Evolutionary conservation across 2,113 vertebrate species (phyloP).

Genomic region (Ictidomys tridecemlineatus): DNA sequence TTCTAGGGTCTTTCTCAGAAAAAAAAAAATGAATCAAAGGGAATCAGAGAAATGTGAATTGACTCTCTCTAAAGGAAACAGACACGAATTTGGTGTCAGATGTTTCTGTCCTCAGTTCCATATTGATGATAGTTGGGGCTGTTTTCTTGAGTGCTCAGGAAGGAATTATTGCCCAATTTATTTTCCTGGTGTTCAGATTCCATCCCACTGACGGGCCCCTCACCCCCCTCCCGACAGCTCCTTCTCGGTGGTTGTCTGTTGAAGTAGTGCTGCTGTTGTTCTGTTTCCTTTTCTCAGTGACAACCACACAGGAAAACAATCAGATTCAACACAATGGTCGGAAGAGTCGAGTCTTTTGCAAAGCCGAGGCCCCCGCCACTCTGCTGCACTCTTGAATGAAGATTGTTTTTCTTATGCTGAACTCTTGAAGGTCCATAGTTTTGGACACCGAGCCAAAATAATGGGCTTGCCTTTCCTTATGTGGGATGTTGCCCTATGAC

Average conservation of each 20-base stretch:
- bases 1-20: background rate
- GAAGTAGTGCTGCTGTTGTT: background rate
- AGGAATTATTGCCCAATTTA: conserved; percentile 55
- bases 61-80: conserved; percentile 37
- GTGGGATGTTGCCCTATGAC: conserved; percentile 14
- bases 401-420: conserved; percentile 46
- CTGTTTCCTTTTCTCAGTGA: background rate
- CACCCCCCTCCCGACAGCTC: background rate
- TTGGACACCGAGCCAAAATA: conserved; percentile 57
- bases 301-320: conserved; percentile 22
- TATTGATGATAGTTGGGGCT: background rate
- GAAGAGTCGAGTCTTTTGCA: background rate
- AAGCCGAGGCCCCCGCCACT: background rate
- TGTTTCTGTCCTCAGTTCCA: conserved; percentile 8
- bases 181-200: conserved; percentile 3
- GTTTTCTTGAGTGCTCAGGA: conserved; percentile 56
- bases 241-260: background rate
- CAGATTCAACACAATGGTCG: background rate
- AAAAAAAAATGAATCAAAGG: conserved; percentile 34
- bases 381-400: background rate
- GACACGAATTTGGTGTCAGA: background rate
- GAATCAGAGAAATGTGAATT: conserved; percentile 33
- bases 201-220: background rate
- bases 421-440: conserved; percentile 24
- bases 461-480: background rate